Base-by-base conservation (phyloP, 2,113 vertebrate genomes). In the Lasiurus borealis region DNA sequence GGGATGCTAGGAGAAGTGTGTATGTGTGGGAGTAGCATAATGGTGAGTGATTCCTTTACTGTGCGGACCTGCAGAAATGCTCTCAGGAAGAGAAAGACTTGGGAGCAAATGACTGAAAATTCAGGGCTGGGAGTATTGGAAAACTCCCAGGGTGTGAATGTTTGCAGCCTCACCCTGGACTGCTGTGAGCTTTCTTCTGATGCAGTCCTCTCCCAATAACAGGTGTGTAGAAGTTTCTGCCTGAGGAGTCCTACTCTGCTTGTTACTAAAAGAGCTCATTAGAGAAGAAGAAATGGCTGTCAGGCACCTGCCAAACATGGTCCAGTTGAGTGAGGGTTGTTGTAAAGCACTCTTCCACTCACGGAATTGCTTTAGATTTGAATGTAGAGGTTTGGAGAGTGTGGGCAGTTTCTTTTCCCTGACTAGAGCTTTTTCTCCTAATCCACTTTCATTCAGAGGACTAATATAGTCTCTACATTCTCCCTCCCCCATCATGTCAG, bases 251-350 rank as follows among this genome's bases (percentile, higher is more conserved):
- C 34, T 0, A 2, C 76, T 93, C 76, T 25, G 21, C 76, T 64
- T 44, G 44, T 46, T 21, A 21, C 31, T 75, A 23, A 84, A 83
- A 71, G 23, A 57, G 34, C 50, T 52, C 87, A 12, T 68, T 15
- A 40, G 25, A 92, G 91, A 68, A 92, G 87, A 91, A 66, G 81
- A 48, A 90, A 97, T 97, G 96, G 95, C 96, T 19, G 90, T 93
- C 90, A 96, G 92, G 10, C 36, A 23, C 52, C 88, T 96, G 81
- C 82, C 96, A 29, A 0, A 57, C 44, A 1, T 46, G 34, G 85
- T 59, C 54, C 96, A 88, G 97, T 96, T 97, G 69, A 97, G 96
- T 93, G 69, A 34, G 23, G 34, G 2, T 72, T 52, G 12, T 6
- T 57, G 80, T 52, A 64, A 15, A 10, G 36, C 25, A 8, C 52